Conservation (phyloP, 1,140 invertebrate genomes). For the Pseudomyrmex pallidus region DNA sequence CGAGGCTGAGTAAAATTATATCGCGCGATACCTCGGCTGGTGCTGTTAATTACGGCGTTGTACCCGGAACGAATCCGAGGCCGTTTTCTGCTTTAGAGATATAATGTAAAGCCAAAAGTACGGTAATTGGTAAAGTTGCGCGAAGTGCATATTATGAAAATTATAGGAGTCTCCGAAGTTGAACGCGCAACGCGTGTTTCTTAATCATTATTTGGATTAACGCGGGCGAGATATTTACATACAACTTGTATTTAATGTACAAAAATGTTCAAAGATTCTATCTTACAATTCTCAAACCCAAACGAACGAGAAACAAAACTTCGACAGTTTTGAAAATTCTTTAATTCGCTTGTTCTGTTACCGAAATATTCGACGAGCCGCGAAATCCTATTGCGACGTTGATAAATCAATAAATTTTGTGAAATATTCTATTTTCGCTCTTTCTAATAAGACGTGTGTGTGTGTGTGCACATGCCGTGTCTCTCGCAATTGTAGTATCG, state of each 20-base stretch:
- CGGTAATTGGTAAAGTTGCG: constrained; percentile 44
- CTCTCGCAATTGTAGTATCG: not conserved
- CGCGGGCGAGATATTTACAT: not conserved
- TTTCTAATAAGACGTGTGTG: no score
- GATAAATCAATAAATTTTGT: not conserved
- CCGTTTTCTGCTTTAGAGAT: constrained; percentile 43
- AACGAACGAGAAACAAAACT: not conserved
- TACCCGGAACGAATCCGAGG: constrained; percentile 39
- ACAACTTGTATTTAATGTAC: no score
- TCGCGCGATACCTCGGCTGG: constrained; percentile 25
- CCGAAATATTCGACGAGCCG: not conserved
- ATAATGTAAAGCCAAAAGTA: constrained; percentile 23
- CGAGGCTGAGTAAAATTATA: constrained; percentile 14
- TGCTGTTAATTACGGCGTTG: constrained; percentile 45
- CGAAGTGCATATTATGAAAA: constrained; percentile 27
- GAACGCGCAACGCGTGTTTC: not conserved
- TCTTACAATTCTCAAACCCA: not conserved
- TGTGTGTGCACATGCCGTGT: no score
- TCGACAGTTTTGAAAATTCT: not conserved
- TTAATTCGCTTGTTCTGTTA: not conserved
- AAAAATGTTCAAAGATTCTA: not conserved
- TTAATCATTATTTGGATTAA: constrained; percentile 27
- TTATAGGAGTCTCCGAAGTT: constrained; percentile 20
- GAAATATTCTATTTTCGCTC: not conserved
- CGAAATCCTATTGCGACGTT: not conserved